Evolutionary conservation across 2,888 invertebrate species (phyloP).

Genomic region (Dasysyrphus tricinctus): DNA sequence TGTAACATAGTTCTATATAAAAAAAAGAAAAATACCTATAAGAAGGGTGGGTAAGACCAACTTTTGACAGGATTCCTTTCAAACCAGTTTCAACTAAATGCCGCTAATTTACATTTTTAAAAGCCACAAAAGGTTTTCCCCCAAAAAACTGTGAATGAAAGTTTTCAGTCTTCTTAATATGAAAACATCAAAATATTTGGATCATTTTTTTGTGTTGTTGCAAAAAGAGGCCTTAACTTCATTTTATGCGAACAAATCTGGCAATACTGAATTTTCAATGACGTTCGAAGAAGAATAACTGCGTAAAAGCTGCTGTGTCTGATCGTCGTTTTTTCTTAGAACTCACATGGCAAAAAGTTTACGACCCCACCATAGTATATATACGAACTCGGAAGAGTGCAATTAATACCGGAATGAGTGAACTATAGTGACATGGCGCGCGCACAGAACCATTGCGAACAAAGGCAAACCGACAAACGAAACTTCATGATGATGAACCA

Average conservation of each 20-base stretch:
- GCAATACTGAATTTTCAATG: neutral
- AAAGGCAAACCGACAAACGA: constrained; percentile 67
- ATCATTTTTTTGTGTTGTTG: too few species aligned
- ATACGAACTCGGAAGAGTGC: constrained; percentile 63
- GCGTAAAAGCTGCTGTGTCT: constrained; percentile 55
- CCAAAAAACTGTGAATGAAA: too few species aligned
- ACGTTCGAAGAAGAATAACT: constrained; percentile 35
- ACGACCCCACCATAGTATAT: constrained; percentile 53
- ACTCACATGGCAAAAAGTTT: constrained; percentile 52
- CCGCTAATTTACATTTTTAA: too few species aligned
- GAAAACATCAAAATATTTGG: too few species aligned
- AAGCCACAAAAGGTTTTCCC: too few species aligned
- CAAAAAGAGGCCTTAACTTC: neutral
- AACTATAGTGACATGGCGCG: constrained; percentile 74
- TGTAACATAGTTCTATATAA: too few species aligned
- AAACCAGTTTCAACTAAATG: too few species aligned
- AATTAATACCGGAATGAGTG: constrained; percentile 74
- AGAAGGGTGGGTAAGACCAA: too few species aligned
- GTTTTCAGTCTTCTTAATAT: too few species aligned
- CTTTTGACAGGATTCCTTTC: too few species aligned
- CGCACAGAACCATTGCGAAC: constrained; percentile 57
- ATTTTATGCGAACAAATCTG: neutral
- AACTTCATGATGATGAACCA: constrained; percentile 70
- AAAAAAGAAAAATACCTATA: too few species aligned
- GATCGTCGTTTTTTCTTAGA: constrained; percentile 69